Conservation (phyloP, 2,797 vertebrate species). For the Sandelia bainsii region DNA sequence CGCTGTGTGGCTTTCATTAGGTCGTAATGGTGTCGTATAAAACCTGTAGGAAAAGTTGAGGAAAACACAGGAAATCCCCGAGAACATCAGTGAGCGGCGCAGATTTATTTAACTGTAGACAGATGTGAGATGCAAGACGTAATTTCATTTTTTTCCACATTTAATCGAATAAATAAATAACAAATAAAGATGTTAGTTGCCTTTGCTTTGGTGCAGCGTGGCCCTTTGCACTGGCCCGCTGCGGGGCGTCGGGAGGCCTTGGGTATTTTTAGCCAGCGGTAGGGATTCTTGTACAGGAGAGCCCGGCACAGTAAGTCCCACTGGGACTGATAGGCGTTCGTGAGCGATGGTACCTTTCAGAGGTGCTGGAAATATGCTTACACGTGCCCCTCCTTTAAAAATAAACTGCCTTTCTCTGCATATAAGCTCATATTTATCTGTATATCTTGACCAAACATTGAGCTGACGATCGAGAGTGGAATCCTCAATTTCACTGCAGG, state of each 20-base stretch:
- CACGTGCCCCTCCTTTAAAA: constrained; percentile 54
- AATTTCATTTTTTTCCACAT: not conserved
- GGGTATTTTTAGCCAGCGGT: constrained; percentile 78
- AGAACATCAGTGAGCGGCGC: not conserved
- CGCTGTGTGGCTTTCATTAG: constrained; percentile 58
- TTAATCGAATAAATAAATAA: not conserved
- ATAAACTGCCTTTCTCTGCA: constrained; percentile 9
- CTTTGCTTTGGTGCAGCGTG: constrained; percentile 4
- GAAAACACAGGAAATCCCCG: not conserved
- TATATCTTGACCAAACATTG: constrained; percentile 21
- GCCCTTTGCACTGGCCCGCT: constrained; percentile 37
- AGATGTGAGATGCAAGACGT: not conserved
- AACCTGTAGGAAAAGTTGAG: constrained; percentile 39
- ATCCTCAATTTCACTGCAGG: constrained; percentile 22
- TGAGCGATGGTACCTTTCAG: constrained; percentile 74
- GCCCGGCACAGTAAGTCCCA: constrained; percentile 61
- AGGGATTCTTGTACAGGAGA: constrained; percentile 64
- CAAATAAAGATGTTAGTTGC: not conserved
- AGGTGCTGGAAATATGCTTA: constrained; percentile 70
- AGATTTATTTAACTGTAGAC: not conserved
- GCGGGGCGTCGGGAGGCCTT: constrained; percentile 69
- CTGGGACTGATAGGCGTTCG: constrained; percentile 63
- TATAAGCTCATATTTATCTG: constrained; percentile 10
- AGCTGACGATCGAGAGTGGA: constrained; percentile 23
- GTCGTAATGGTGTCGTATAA: constrained; percentile 36